Evolutionary conservation across 2,113 vertebrate species (phyloP).

Genomic region (Tachysurus vachellii): DNA sequence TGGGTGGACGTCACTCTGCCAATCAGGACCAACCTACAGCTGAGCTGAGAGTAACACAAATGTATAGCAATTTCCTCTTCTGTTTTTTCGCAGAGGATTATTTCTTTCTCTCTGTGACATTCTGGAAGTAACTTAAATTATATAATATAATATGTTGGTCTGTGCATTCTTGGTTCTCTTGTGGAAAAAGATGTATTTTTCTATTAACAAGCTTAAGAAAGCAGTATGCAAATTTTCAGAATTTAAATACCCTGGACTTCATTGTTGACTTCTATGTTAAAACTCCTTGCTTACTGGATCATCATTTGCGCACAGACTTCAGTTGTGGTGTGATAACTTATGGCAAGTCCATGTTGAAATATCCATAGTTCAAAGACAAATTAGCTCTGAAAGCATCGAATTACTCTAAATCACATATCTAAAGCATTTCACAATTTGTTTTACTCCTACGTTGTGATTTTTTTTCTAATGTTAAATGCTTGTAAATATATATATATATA

Average conservation of each 20-base stretch:
- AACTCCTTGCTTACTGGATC: neutral
- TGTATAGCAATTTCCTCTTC: neutral
- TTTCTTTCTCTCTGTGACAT: neutral
- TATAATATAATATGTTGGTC: neutral
- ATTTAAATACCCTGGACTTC: neutral
- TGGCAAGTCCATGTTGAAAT: neutral
- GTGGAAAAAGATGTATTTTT: neutral
- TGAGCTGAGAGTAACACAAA: conserved; percentile 26
- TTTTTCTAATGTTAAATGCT: neutral
- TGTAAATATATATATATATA: neutral
- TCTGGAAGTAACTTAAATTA: neutral
- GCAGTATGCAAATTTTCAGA: neutral
- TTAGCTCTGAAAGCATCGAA: neutral
- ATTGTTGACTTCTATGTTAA: neutral
- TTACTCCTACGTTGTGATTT: neutral
- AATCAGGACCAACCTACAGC: conserved; percentile 81
- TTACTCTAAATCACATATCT: neutral
- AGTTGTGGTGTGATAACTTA: neutral
- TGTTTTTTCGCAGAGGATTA: conserved; percentile 2
- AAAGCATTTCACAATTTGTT: neutral
- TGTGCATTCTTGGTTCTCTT: neutral
- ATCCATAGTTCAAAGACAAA: neutral
- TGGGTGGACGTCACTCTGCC: conserved; percentile 87
- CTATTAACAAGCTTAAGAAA: neutral
- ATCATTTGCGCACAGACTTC: neutral